These are phyloP conservation scores for Galemys pyrenaicus DNA, from an alignment of 2,113 vertebrate species.

Conservation along the genomic window DNA sequence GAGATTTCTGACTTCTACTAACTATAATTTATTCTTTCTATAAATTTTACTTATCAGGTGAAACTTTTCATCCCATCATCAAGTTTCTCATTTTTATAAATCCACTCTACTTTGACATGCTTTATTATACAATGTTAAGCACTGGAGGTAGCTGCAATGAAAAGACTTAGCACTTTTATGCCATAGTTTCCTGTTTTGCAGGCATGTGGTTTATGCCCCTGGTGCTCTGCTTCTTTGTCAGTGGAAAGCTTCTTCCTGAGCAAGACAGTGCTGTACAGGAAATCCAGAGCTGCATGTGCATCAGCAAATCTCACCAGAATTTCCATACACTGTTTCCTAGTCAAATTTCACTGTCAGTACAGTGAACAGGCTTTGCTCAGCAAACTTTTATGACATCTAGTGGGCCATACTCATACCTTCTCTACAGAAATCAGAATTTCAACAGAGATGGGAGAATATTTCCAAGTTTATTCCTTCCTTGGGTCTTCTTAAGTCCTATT, in stretches of 20 bases:
- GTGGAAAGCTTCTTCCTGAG: background rate
- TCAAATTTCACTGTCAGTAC: too few species aligned
- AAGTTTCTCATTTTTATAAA: background rate
- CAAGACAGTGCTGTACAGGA: background rate
- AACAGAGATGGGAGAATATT: background rate
- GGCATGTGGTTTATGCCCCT: background rate
- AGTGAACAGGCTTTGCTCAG: background rate
- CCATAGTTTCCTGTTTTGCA: background rate
- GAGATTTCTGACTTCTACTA: background rate
- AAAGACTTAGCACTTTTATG: background rate
- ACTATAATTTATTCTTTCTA: background rate
- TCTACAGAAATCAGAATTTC: background rate
- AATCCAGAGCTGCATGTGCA: background rate
- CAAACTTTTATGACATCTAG: background rate
- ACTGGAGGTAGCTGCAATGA: background rate
- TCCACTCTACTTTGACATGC: background rate
- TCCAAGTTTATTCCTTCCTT: background rate
- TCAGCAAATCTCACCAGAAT: background rate
- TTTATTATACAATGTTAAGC: background rate
- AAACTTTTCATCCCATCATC: background rate
- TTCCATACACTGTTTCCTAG: background rate
- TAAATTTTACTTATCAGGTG: background rate
- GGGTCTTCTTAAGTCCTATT: background rate
- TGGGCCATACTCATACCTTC: background rate
- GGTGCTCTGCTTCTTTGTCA: background rate